Base-by-base conservation (phyloP, 2,888 invertebrate species). In the Philereme vetulata region DNA sequence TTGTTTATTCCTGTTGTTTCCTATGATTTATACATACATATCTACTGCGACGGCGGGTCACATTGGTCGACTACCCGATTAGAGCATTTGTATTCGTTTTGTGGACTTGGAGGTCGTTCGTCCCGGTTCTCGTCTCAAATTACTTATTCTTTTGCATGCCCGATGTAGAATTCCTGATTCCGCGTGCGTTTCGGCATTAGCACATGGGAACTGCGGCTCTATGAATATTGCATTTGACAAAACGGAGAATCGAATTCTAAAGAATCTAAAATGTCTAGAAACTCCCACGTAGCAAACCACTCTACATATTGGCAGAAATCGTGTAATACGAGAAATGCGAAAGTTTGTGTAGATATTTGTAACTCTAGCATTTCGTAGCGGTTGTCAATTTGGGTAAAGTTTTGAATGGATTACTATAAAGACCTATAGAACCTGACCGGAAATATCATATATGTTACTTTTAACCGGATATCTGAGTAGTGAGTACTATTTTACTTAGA, bases 31-130 rank as follows among this genome's bases (percentile, higher is more conserved):
- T 80, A 70, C 70, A 71, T 70, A 76, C 70, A 71, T 70, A 76
- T 74, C 71, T 77, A 72, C 66, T 69, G 68, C 71, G 75, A 72
- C 71, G 76, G 65, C 51, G 61, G 80, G 74, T 76, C 76, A 72
- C 78, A 76, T 74, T 77, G 77, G 71, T 75, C 73, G 79, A 76
- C 76, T 75, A 72, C 71, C 58, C 72, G 77, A 80, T 76, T 78
- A 80, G 76, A 69, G 59, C 80, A 86, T 91, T 90, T 82, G 86
- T 91, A 91, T 91, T 90, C 91, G 82, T 75, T 81, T 75, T 75
- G 84, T 83, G 75, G 70, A 72, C 74, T 55, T 82, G 72, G 86
- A 91, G 91, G 91, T 91, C 91, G 89, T 92, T 92, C 89, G 89
- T 87, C 91, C 91, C 91, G 91, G 90, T 72, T 83, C 86, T 88